Percentiles rank a stretch among this genome's conserved stretches.
These are phyloP conservation scores for Brachypodius melanocephalos DNA, from an alignment of 2,113 vertebrate species.

Conservation along the genomic window DNA sequence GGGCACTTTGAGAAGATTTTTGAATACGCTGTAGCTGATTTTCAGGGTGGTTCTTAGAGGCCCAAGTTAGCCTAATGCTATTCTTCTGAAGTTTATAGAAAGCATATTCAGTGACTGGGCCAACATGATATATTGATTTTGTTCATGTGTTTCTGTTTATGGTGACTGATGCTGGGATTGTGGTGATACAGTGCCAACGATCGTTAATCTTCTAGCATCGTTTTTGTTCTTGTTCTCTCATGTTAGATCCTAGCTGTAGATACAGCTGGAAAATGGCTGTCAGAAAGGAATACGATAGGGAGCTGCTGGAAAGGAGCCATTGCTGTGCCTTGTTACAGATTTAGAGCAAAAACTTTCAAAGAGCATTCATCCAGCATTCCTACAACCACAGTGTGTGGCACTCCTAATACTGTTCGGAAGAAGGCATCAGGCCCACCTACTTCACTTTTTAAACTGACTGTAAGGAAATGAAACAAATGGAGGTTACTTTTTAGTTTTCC, in stretches of 20 bases:
- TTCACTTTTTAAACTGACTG: not conserved
- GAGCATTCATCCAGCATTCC: not conserved
- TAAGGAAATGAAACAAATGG: not conserved
- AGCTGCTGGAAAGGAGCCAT: conserved; percentile 40
- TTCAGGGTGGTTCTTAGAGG: not conserved
- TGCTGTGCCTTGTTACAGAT: not conserved
- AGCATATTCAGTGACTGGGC: conserved; percentile 18
- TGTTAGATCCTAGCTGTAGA: conserved; percentile 31
- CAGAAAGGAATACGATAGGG: not conserved
- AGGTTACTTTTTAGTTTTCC: not conserved
- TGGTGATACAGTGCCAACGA: conserved; percentile 22
- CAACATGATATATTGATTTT: conserved; percentile 49
- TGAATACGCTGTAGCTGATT: not conserved
- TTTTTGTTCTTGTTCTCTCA: conserved; percentile 22
- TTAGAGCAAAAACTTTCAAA: conserved; percentile 1
- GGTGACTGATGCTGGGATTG: not conserved
- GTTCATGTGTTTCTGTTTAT: conserved; percentile 59
- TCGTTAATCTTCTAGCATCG: conserved; percentile 41
- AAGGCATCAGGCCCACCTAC: not conserved
- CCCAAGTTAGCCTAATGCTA: not conserved
- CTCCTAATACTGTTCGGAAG: not conserved
- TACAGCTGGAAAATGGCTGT: conserved; percentile 1
- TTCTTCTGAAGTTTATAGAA: conserved; percentile 62
- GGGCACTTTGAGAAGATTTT: not conserved
- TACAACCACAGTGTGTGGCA: not conserved